Base-by-base conservation (phyloP, 2,888 invertebrate genomes). In the Drosophila lutescens region DNA sequence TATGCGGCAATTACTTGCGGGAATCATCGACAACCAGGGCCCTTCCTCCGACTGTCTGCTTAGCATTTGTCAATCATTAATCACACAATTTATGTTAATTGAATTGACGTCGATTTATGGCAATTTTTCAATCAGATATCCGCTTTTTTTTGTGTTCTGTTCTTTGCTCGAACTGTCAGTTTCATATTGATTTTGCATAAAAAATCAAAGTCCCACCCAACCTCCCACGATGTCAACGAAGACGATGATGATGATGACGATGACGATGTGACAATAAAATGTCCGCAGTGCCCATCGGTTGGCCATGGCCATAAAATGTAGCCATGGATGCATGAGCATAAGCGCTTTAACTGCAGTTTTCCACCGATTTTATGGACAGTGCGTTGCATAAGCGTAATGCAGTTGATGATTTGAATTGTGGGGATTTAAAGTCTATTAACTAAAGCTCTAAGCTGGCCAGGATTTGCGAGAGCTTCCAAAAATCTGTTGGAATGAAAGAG, bases 41-140 rank as follows among this genome's bases (percentile, higher is more conserved):
- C 75, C 47, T 12, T 47, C 43, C 41, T 20, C 47, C 34, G 40
- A 36, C 66, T 76, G 74, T 72, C 77, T 76, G 72, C 67, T 85
- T 78, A 72, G 76, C 89, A 79, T 85, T 74, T 80, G 74, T 71
- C 77, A 71, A 74, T 68, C 89, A 85, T 85, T 80, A 83, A 85
- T 89, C 89, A 89, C 76, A 62, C 69, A 76, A 88, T 85, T 87
- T 83, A 89, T 86, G 80, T 76, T 86, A 85, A 85, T 89, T 85
- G 89, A 89, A 79, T 89, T 69, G 76, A 80, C 73, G 80, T 59
- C 86, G 71, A 88, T 88, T 85, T 88, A 89, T 83, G 76, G 72
- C 59, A 55, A 69, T 77, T 88, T 79, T 80, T 81, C 76, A 75
- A 76, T 72, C 76, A 71, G 70, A 74, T 66, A 74, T 74, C 34